Percentiles rank a stretch among this genome's conserved stretches.
phyloP scores from a whole-genome alignment of 2,888 invertebrate genomes.

The Nemotelus pantherinus region DNA sequence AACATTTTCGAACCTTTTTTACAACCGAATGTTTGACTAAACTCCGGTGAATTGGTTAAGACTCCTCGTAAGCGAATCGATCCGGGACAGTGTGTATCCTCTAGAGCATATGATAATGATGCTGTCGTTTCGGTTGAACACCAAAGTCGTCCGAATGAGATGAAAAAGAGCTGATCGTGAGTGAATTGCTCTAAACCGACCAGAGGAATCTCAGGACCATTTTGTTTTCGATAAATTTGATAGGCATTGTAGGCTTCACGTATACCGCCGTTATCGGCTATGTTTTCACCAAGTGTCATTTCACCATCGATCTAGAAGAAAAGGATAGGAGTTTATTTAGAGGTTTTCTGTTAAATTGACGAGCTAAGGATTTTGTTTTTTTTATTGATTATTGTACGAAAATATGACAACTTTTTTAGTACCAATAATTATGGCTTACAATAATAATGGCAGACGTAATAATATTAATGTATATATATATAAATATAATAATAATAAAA shows the following conservation, averaged over 20 bases:
- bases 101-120: conserved; percentile 71
- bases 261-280: conserved; percentile 85
- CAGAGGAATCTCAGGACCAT: conserved; percentile 72
- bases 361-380: neutral
- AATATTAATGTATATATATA: no score
- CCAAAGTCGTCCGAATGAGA: conserved; percentile 87
- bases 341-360: neutral
- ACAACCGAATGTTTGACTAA: conserved; percentile 73
- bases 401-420: no score
- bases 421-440: no score
- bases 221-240: conserved; percentile 68
- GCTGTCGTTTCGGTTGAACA: conserved; percentile 78
- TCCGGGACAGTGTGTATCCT: conserved; percentile 81
- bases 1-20: conserved; percentile 68
- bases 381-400: no score
- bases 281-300: conserved; percentile 81
- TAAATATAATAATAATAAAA: no score
- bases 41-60: conserved; percentile 78
- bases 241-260: conserved; percentile 78
- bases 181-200: conserved; percentile 79
- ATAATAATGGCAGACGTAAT: no score
- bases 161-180: conserved; percentile 81
- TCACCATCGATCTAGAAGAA: conserved; percentile 76
- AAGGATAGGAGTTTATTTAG: conserved; percentile 14
- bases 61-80: conserved; percentile 75